These are phyloP conservation scores for Gambusia holbrooki DNA, from an alignment of 2,113 vertebrate species.

Conservation along the genomic window DNA sequence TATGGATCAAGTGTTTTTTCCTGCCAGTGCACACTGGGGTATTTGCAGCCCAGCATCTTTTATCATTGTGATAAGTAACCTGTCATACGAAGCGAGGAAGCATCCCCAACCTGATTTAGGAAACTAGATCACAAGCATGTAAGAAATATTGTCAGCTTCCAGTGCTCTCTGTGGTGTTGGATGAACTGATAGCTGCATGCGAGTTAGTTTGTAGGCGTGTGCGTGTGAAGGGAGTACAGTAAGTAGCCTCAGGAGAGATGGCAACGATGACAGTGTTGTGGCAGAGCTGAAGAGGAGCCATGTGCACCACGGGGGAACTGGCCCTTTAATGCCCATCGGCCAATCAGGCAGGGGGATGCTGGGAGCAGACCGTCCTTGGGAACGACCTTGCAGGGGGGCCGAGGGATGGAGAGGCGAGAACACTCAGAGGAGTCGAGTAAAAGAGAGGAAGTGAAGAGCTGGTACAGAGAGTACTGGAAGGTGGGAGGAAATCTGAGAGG, in stretches of 20 bases:
- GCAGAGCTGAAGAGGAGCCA: slow-evolving; percentile 53
- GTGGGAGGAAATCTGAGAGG: slow-evolving; percentile 3
- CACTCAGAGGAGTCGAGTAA: slow-evolving; percentile 36
- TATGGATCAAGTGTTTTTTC: slow-evolving; percentile 11
- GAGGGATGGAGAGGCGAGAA: slow-evolving; percentile 51
- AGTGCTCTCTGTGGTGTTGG: slow-evolving; percentile 16
- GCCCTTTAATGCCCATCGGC: slow-evolving; percentile 79
- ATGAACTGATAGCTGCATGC: neutral
- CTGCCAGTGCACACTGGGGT: neutral
- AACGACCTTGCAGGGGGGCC: slow-evolving; percentile 79
- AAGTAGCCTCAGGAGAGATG: slow-evolving; percentile 41
- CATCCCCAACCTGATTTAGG: slow-evolving; percentile 22
- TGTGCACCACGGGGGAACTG: slow-evolving; percentile 65
- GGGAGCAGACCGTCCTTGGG: slow-evolving; percentile 78
- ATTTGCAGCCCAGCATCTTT: slow-evolving; percentile 34
- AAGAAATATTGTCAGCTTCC: slow-evolving; percentile 40
- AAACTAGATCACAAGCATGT: slow-evolving; percentile 5
- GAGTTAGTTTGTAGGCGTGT: slow-evolving; percentile 11
- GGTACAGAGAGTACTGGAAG: slow-evolving; percentile 4
- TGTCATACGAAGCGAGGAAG: slow-evolving; percentile 24
- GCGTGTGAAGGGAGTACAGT: slow-evolving; percentile 44
- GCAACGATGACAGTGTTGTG: slow-evolving; percentile 35
- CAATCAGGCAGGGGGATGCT: slow-evolving; percentile 75
- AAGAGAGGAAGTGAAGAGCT: slow-evolving; percentile 29
- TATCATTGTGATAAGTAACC: slow-evolving; percentile 43